A percentile compares a stretch with the other conserved stretches of the same genome.
These are phyloP conservation scores for Thera obeliscata DNA, from an alignment of 2,888 invertebrate genomes.

Conservation along the genomic window DNA sequence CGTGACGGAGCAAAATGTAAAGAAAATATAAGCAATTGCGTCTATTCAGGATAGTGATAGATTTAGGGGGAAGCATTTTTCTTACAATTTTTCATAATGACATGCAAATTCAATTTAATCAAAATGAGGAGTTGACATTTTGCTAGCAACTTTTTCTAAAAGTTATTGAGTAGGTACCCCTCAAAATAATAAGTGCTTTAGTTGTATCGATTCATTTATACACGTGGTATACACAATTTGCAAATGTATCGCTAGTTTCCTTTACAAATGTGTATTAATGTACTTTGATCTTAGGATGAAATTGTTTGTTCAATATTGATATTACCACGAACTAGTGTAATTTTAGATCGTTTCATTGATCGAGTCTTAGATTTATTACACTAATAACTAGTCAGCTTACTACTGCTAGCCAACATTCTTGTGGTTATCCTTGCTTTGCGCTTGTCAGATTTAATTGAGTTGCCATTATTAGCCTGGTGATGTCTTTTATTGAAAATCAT, in stretches of 20 bases:
- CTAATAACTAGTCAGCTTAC: slow-evolving; percentile 4
- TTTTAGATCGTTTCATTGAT: slow-evolving; percentile 22
- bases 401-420: slow-evolving; percentile 12
- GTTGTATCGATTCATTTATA: too few relatives aligned
- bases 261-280: neutral
- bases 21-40: too few relatives aligned
- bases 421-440: slow-evolving; percentile 15
- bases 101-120: too few relatives aligned
- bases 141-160: too few relatives aligned
- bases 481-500: too few relatives aligned
- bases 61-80: too few relatives aligned
- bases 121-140: too few relatives aligned
- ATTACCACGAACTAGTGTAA: slow-evolving; percentile 15
- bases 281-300: slow-evolving; percentile 18
- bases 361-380: slow-evolving; percentile 17
- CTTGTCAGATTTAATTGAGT: slow-evolving; percentile 13
- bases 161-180: too few relatives aligned
- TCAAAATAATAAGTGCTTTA: too few relatives aligned
- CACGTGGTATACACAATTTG: neutral
- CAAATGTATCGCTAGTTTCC: slow-evolving; percentile 8
- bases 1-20: too few relatives aligned
- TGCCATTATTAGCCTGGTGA: neutral
- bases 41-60: too few relatives aligned
- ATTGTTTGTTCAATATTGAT: slow-evolving; percentile 27
- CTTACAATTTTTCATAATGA: too few relatives aligned